These are phyloP conservation scores for Hyperoplus lanceolatus DNA, from an alignment of 2,797 vertebrate genomes.

Conservation along the genomic window DNA sequence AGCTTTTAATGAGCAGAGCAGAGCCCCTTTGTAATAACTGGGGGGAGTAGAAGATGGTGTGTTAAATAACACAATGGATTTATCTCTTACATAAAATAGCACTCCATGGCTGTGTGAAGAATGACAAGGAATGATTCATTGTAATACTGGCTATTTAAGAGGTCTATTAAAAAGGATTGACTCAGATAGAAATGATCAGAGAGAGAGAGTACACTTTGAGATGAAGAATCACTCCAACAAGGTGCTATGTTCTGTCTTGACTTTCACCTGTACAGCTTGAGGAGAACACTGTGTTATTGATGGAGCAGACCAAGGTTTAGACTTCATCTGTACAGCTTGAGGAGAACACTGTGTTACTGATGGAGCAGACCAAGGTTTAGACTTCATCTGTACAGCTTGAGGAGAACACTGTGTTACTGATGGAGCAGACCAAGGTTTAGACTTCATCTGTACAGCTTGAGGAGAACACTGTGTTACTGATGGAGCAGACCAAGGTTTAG, in stretches of 20 bases:
- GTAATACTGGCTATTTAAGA: conserved; percentile 13
- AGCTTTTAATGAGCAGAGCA: background rate
- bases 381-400: conserved; percentile 15
- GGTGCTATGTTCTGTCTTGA: background rate
- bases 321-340: conserved; percentile 15
- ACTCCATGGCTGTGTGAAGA: background rate
- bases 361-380: background rate
- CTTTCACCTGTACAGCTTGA: conserved; percentile 22
- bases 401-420: background rate
- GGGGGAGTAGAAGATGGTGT: background rate
- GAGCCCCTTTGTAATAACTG: background rate
- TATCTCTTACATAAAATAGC: background rate
- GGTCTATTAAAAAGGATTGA: background rate
- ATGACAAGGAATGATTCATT: conserved; percentile 9
- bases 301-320: background rate
- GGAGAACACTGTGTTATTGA: background rate
- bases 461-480: background rate
- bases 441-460: conserved; percentile 15
- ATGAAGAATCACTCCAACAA: background rate
- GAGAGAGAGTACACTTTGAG: background rate
- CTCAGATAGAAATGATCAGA: conserved; percentile 18
- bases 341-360: background rate
- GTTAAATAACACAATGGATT: background rate
- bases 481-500: background rate
- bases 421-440: background rate